Evolutionary conservation across 2,797 vertebrate genomes (phyloP), one percentile per base, ranked within the genome.

Genomic region (Oreochromis mossambicus): DNA sequence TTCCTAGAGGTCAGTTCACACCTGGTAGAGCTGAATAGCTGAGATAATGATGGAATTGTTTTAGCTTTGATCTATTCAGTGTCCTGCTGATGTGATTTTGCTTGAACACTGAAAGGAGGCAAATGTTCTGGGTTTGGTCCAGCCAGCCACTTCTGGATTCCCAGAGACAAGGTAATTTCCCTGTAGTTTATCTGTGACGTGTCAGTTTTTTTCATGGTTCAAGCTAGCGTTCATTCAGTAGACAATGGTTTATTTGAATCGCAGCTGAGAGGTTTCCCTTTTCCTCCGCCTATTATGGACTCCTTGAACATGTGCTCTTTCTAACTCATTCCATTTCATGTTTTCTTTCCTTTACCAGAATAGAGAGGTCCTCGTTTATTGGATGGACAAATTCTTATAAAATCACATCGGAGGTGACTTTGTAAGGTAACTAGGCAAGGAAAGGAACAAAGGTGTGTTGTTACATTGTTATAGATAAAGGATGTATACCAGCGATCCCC

Each of bases 1-100:
- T 84, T 93, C 80, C 87, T 84, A 75, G 80, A 91, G 88, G 92
- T 92, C 91, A 93, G 70, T 86, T 87, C 88, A 83, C 92, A 93
- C 92, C 94, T 92, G 88, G 80, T 79, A 83, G 77, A 81, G 87
- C 83, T 83, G 86, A 93, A 93, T 82, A 78, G 75, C 76, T 50
- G 66, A 85, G 84, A 89, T 87, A 89, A 92, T 34, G 34, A 87
- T 38, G 43, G 58, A 84, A 85, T 87, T 85, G 86, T 91, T 92
- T 85, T 46, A 84, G 90, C 80, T 91, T 82, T 90, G 88, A 89
- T 79, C 84, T 81, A 52, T 79, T 68, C 29, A 21, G 46, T n/a
- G 77, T 83, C 79, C 46, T 48, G 50, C 77, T 77, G 26, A 48
- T 76, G 52, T 79, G 41, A 66, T 86, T 87, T 66, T 29, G 36